Conservation (phyloP, 2,888 invertebrate genomes). For the Sminthurides aquaticus region DNA sequence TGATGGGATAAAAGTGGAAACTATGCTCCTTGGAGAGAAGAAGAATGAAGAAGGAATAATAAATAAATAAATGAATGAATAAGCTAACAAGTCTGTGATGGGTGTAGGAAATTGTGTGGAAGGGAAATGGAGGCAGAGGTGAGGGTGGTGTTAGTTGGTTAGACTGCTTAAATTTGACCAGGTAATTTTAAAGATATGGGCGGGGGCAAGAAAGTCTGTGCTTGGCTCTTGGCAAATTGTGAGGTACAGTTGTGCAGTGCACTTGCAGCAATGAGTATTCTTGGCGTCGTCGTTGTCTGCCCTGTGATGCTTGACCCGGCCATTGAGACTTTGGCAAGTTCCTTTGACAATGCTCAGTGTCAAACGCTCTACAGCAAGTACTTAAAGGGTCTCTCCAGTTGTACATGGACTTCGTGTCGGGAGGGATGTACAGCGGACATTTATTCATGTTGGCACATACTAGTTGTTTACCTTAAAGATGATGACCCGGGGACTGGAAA, state of each 20-base stretch:
- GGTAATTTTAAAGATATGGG: slow-evolving; percentile 32
- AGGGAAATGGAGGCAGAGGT: too few species aligned
- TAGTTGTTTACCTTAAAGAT: slow-evolving; percentile 41
- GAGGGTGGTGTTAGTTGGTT: not conserved
- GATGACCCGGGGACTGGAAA: slow-evolving; percentile 1
- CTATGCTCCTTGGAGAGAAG: too few species aligned
- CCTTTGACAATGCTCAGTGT: slow-evolving; percentile 40
- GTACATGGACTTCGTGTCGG: slow-evolving; percentile 46
- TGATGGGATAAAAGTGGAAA: too few species aligned
- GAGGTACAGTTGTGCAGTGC: slow-evolving; percentile 44
- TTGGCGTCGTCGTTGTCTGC: slow-evolving; percentile 43
- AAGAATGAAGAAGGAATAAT: too few species aligned
- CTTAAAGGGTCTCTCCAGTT: slow-evolving; percentile 44
- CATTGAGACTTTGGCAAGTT: slow-evolving; percentile 43
- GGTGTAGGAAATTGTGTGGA: too few species aligned
- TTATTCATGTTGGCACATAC: slow-evolving; percentile 44
- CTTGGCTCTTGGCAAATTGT: slow-evolving; percentile 43
- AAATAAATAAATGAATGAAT: too few species aligned
- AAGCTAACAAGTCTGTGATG: too few species aligned
- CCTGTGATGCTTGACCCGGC: slow-evolving; percentile 45
- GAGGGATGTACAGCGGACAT: slow-evolving; percentile 45
- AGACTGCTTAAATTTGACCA: not conserved
- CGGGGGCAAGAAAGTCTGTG: slow-evolving; percentile 39
- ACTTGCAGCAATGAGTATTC: slow-evolving; percentile 42
- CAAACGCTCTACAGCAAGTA: slow-evolving; percentile 39